phyloP scores from a whole-genome alignment of 1,140 invertebrate genomes.

The Triops longicaudatus region DNA sequence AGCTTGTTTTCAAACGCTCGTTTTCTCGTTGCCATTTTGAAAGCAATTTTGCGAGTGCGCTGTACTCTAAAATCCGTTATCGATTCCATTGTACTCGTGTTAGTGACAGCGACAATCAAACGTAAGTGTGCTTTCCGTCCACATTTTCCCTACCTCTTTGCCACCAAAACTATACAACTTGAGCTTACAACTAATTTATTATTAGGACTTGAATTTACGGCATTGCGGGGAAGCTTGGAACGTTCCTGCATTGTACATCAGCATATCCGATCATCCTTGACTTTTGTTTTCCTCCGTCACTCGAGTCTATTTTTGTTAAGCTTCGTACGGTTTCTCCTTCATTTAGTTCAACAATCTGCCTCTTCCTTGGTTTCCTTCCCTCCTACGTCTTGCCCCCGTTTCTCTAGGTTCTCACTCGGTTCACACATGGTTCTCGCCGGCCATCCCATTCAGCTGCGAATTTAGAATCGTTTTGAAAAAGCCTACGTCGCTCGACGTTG shows the following conservation, averaged over 20 bases:
- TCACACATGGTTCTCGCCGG: background rate
- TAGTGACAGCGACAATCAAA: background rate
- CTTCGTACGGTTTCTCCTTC: background rate
- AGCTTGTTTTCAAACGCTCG: background rate
- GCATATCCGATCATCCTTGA: background rate
- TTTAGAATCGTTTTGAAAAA: background rate
- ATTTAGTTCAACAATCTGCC: background rate
- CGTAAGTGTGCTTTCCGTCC: background rate
- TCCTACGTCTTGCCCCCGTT: background rate
- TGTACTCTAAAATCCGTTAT: background rate
- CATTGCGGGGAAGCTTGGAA: background rate
- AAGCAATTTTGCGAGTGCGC: background rate
- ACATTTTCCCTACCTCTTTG: no score
- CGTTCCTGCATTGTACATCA: background rate
- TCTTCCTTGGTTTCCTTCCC: background rate
- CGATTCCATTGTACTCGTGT: background rate
- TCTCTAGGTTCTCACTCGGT: background rate
- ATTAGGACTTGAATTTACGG: background rate
- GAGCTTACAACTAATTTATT: background rate
- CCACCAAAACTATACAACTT: background rate
- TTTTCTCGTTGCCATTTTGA: background rate
- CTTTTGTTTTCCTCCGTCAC: background rate
- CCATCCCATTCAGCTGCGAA: background rate
- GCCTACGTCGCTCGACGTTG: background rate
- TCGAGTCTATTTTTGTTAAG: slow-evolving; percentile 6